These are phyloP conservation scores for Sinonovacula constricta DNA, from an alignment of 1,140 invertebrate species.

Conservation along the genomic window DNA sequence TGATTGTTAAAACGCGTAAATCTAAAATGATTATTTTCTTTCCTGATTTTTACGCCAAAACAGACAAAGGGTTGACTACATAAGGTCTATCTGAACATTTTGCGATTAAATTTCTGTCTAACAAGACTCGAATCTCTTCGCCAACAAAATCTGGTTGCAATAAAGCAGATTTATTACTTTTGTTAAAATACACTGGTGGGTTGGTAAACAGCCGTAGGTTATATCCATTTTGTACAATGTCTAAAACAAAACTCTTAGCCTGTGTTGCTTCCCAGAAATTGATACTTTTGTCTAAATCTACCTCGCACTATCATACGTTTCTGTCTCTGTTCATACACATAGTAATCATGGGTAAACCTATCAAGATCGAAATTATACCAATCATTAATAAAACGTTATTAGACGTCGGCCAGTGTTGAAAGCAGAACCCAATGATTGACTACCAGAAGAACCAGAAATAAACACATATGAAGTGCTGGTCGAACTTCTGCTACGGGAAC, in stretches of 20 bases:
- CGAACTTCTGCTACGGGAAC: no score
- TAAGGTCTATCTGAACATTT: background rate
- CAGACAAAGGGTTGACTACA: no score
- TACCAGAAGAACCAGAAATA: no score
- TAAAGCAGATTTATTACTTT: constrained; percentile 15
- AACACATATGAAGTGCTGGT: no score
- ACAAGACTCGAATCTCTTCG: constrained; percentile 10
- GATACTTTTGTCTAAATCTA: background rate
- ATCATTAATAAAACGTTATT: constrained; percentile 10
- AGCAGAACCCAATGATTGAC: no score
- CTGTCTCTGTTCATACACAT: constrained; percentile 19
- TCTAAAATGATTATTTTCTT: constrained; percentile 25
- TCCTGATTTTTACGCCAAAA: no score
- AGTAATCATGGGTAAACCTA: no score
- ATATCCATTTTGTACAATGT: constrained; percentile 21
- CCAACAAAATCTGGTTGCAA: constrained; percentile 5
- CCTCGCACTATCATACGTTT: constrained; percentile 14
- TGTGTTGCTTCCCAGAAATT: background rate
- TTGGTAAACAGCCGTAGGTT: constrained; percentile 19
- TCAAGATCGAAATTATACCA: no score
- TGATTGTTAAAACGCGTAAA: constrained; percentile 24
- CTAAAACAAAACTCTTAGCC: constrained; percentile 15
- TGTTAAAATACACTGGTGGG: background rate
- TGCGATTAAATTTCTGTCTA: constrained; percentile 17
- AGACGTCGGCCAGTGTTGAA: no score